Base-by-base conservation (phyloP, 2,113 vertebrate species). In the Solenodon paradoxus region DNA sequence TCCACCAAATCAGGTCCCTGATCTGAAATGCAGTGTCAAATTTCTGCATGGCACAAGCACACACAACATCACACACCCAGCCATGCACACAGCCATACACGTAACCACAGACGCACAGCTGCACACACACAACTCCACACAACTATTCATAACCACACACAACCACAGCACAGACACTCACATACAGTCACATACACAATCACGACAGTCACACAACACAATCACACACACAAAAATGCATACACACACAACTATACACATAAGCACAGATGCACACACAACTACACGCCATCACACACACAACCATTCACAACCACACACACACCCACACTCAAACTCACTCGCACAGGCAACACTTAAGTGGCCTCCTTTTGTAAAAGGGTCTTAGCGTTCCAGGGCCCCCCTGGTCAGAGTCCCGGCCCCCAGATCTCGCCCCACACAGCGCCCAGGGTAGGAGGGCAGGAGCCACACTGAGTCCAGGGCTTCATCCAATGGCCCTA, bases 401-500 rank as follows among this genome's bases (percentile, higher is more conserved):
- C 11, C 1, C 17, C 1, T 15, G 26, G 17, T 1, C 66, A 17
- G 49, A 1, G 0, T 24, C 78, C 30, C 2, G 12, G 16, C 5
- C 57, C 9, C 16, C 1, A 1, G 3, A 24, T 20, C 17, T 19
- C 42, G 79, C 35, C 38, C 79, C 51, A 26, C 4, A 0, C 6
- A 0, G 0, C 6, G 35, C 40, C 9, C 19, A 30, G 2, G 3
- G 11, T 0, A 0, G 22, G 20, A 51, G 35, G 3, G 8, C 1
- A 2, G 35, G 35, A 4, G 47, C 17, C 3, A 20, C 1, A 3
- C 7, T 2, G 6, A 0, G 13, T 22, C 2, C 17, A 5, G 3
- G 72, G 35, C 66, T 79, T 35, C 59, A 13, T 20, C 75, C 26
- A 8, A 22, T 0, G 4, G 9, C 3, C 35, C 84, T 24, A 2